phyloP scores from a whole-genome alignment of 1,140 invertebrate species.

The Harlomillsia oculata region DNA sequence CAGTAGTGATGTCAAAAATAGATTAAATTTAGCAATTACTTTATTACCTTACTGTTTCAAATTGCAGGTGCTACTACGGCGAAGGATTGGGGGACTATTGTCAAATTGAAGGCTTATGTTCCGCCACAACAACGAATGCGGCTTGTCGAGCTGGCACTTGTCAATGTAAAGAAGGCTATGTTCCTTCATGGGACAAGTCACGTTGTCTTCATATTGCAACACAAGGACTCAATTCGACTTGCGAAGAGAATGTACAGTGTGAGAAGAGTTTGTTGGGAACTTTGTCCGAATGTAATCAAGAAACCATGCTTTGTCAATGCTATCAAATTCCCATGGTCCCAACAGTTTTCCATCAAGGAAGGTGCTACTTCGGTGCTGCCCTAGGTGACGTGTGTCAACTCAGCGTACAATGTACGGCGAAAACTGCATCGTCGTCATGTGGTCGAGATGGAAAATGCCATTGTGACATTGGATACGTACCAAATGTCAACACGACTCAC shows the following conservation, averaged over 20 bases:
- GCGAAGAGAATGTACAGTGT: conserved; percentile 35
- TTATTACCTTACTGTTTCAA: too few relatives aligned
- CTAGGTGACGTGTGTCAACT: conserved; percentile 35
- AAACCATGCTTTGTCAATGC: conserved; percentile 33
- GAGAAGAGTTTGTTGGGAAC: conserved; percentile 32
- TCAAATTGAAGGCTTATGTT: conserved; percentile 35
- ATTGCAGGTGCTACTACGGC: conserved; percentile 30
- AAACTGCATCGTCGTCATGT: conserved; percentile 21
- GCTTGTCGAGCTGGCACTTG: conserved; percentile 24
- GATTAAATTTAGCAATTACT: too few relatives aligned
- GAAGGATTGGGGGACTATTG: conserved; percentile 32
- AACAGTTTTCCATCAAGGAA: conserved; percentile 26
- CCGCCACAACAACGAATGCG: conserved; percentile 27
- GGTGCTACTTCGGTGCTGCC: conserved; percentile 31
- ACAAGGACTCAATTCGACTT: conserved; percentile 27
- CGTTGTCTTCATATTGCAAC: conserved; percentile 28
- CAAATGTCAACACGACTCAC: conserved; percentile 10
- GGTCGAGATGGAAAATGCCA: conserved; percentile 32
- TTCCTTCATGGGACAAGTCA: conserved; percentile 33
- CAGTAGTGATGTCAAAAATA: too few relatives aligned
- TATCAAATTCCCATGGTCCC: conserved; percentile 31
- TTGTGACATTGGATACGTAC: conserved; percentile 16
- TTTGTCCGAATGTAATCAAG: conserved; percentile 34
- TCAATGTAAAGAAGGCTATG: conserved; percentile 29
- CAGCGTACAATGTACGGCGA: conserved; percentile 21